Base-by-base conservation (phyloP, 2,888 invertebrate genomes). In the Drosophila nr. medialis region DNA sequence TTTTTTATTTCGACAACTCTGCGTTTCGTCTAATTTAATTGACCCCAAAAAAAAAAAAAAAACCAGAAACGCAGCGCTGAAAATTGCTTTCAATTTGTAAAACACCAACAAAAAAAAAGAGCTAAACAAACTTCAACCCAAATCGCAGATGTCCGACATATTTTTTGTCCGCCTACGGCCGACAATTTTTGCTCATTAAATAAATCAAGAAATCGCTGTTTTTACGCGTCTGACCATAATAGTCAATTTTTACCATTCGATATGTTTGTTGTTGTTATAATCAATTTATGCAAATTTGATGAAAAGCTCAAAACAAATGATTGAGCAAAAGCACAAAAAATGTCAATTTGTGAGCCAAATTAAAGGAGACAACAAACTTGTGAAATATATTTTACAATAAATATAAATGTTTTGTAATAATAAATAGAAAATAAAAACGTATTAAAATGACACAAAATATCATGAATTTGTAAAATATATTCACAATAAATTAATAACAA, bases 141-240 rank as follows among this genome's bases (percentile, higher is more conserved):
- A 74, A 80, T 70, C 80, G 59, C 6, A 66, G 67, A 81, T 81
- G 66, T 75, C 27, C 18, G 21, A 61, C 53, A 15, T 54, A 36
- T 55, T 38, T 55, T 38, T 24, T 66, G 42, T 70, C 67, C 85
- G 87, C 85, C 71, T 80, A 81, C 80, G 78, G 80, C 71, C 70
- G 58, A 77, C 74, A 71, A 89, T 81, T 89, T 87, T 74, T 72
- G 75, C 68, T 89, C 87, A 89, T 87, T 85, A 89, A 85, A 89
- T 85, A 81, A 89, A 84, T 89, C 80, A 80, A 77, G 80, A 81
- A 77, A 81, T 76, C 56, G 50, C 51, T 65, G 74, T 66, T 65
- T 73, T 48, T 63, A 42, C 59, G 67, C 50, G 45, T 80, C 80
- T 86, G 73, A 60, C 85, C 85, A 81, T 80, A 85, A 80, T 80